Evolutionary conservation across 2,888 invertebrate species (phyloP).

Genomic region (Vannuccia rotundouncinata): DNA sequence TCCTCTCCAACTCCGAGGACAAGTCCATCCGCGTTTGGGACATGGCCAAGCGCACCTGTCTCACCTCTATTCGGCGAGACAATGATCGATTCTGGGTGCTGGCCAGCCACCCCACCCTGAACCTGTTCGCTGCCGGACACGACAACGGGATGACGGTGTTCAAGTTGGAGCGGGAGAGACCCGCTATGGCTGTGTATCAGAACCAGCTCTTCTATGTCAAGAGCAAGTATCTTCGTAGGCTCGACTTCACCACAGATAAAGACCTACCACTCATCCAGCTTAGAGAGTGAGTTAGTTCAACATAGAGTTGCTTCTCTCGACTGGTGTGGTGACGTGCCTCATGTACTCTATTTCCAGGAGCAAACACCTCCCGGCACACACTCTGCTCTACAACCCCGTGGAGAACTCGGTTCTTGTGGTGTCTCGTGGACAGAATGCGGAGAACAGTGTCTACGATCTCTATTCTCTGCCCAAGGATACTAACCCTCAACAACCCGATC

Average conservation of each 20-base stretch:
- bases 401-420: conserved; percentile 75
- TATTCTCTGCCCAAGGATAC: conserved; percentile 71
- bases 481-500: conserved; percentile 17
- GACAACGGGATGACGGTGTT: conserved; percentile 93
- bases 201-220: conserved; percentile 92
- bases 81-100: conserved; percentile 96
- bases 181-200: conserved; percentile 70
- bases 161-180: conserved; percentile 82
- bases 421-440: conserved; percentile 61
- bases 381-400: conserved; percentile 93
- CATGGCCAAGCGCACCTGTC: conserved; percentile 62
- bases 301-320: neutral
- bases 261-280: conserved; percentile 87
- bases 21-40: conserved; percentile 97
- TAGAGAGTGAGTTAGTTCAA: conserved; percentile 61
- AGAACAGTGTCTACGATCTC: conserved; percentile 86
- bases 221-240: conserved; percentile 76
- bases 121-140: conserved; percentile 95
- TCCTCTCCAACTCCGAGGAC: conserved; percentile 93
- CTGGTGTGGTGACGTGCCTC: too few species aligned
- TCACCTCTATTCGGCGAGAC: conserved; percentile 67
- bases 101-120: conserved; percentile 83
- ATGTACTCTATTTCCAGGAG: neutral
- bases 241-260: conserved; percentile 86
- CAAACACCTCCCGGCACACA: conserved; percentile 48